Base-by-base conservation (phyloP, 2,797 vertebrate species). In the Pangasius larnaudii region DNA sequence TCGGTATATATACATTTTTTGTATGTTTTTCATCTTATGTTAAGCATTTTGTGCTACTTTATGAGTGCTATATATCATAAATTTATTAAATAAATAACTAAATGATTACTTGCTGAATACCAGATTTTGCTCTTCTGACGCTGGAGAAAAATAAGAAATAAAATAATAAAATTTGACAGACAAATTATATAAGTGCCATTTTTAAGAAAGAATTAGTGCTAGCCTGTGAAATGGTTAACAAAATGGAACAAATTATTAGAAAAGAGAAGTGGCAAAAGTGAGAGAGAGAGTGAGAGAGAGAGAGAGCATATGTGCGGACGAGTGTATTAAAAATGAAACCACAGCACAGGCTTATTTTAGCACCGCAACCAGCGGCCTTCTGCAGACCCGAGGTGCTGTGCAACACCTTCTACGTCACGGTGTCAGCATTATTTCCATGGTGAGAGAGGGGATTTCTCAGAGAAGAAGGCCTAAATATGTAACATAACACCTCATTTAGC, bases 371-470 rank as follows among this genome's bases (percentile, higher is more conserved):
- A 72, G 78, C 5, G 39, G 82, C 65, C 58, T 33, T 79, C 65
- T 88, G 83, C 88, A 82, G 84, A 63, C 51, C 83, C 19, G 24
- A 39, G 65, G 36, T 46, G 69, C 85, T 81, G 85, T 84, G 86
- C 88, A 88, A 90, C 85, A 85, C 80, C 86, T 88, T 80, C 69
- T 87, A 83, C 87, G 49, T 88, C 89, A 89, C 49, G 24, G 69
- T 88, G 89, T 88, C 88, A 83, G 59, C 71, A 75, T 46, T 80
- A 90, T 91, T 88, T 90, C 89, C 91, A 89, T 85, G 77, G 86
- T 85, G 85, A 89, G 63, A 14, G 85, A 27, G 88, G 87, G 85
- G 81, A 87, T 74, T 86, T 90, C 85, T 89, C 14, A 81, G 80
- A 81, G 59, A 86, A 77, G 67, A 58, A 86, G 78, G 59, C 53